Conservation (phyloP, 2,797 vertebrate genomes). For the Epinephelus awoara region DNA sequence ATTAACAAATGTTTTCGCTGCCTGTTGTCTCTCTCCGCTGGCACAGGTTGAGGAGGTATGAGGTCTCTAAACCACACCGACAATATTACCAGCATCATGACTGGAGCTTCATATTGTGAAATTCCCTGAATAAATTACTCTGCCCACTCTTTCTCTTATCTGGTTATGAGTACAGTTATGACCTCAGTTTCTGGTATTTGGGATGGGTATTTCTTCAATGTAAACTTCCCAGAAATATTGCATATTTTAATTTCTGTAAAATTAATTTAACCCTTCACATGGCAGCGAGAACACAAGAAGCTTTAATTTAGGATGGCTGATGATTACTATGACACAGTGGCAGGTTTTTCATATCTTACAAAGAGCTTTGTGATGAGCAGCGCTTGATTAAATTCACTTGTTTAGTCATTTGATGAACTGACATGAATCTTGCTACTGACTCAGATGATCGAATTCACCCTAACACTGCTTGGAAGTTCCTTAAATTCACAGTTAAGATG, state of each 20-base stretch:
- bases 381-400: not conserved
- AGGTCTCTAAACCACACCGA: conserved; percentile 50
- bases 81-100: conserved; percentile 56
- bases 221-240: conserved; percentile 72
- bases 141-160: conserved; percentile 76
- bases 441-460: too few relatives aligned
- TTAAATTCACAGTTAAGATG: not conserved
- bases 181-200: conserved; percentile 71
- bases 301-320: not conserved
- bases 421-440: not conserved
- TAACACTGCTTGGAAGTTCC: not conserved
- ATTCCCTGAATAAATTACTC: conserved; percentile 82
- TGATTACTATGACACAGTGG: not conserved
- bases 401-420: not conserved
- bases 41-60: conserved; percentile 43
- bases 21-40: conserved; percentile 21
- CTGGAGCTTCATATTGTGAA: conserved; percentile 67
- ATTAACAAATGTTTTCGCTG: conserved; percentile 59
- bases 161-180: conserved; percentile 66
- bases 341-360: not conserved
- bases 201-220: conserved; percentile 67
- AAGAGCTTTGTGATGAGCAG: conserved; percentile 1
- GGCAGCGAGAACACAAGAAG: not conserved
- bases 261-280: conserved; percentile 34
- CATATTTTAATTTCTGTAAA: conserved; percentile 18